A percentile compares a stretch with the other conserved stretches of the same genome.
These are phyloP conservation scores for Thaumatotibia leucotreta DNA, from an alignment of 1,140 invertebrate genomes.

Conservation along the genomic window DNA sequence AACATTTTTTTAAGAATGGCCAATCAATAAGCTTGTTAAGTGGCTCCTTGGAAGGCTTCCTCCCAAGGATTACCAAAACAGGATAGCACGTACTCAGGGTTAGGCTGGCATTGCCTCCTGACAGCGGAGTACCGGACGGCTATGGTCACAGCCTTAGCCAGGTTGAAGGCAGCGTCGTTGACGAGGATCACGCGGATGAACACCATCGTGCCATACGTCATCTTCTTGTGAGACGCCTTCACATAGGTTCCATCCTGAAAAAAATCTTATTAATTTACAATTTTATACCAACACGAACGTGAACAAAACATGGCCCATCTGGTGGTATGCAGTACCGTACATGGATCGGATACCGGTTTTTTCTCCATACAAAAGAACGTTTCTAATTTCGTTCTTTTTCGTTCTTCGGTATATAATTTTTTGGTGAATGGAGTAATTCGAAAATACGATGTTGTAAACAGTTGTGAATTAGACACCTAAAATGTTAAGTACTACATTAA, in stretches of 20 bases:
- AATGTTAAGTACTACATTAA: too few relatives aligned
- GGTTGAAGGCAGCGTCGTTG: slow-evolving; percentile 79
- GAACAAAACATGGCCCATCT: background rate
- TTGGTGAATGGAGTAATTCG: too few relatives aligned
- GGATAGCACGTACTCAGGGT: slow-evolving; percentile 80
- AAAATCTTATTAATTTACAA: background rate
- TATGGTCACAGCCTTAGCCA: slow-evolving; percentile 89
- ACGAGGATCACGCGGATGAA: slow-evolving; percentile 90
- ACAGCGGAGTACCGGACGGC: slow-evolving; percentile 92
- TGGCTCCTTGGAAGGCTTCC: too few relatives aligned
- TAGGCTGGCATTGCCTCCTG: slow-evolving; percentile 89
- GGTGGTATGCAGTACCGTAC: too few relatives aligned
- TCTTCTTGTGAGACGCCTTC: slow-evolving; percentile 86
- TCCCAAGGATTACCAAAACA: too few relatives aligned
- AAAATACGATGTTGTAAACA: too few relatives aligned
- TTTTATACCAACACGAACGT: background rate
- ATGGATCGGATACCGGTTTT: too few relatives aligned
- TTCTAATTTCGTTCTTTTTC: too few relatives aligned
- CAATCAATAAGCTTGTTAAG: background rate
- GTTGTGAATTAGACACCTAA: too few relatives aligned
- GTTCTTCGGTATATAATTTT: too few relatives aligned
- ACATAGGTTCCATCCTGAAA: slow-evolving; percentile 91
- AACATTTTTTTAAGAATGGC: too few relatives aligned
- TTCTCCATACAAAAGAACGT: too few relatives aligned
- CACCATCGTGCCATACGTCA: slow-evolving; percentile 96